Evolutionary conservation across 2,888 invertebrate genomes (phyloP).

Genomic region (Gastrophysa polygoni): DNA sequence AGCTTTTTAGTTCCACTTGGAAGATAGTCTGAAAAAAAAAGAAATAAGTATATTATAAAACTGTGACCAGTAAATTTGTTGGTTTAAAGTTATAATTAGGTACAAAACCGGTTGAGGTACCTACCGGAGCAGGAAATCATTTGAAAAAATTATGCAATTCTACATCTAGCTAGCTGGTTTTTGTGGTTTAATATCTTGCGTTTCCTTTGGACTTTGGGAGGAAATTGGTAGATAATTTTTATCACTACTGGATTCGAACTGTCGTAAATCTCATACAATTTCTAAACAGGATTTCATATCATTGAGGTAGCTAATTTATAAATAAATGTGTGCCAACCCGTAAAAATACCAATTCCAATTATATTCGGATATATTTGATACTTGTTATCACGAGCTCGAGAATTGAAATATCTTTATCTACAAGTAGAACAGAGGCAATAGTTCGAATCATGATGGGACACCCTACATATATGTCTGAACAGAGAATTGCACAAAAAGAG

Average conservation of each 20-base stretch:
- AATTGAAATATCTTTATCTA: too few relatives aligned
- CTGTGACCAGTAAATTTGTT: not conserved
- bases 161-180: conserved; percentile 15
- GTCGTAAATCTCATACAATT: not conserved
- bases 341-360: too few relatives aligned
- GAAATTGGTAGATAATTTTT: conserved; percentile 26
- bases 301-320: too few relatives aligned
- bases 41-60: conserved; percentile 6
- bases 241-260: conserved; percentile 4
- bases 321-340: too few relatives aligned
- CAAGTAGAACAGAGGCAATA: too few relatives aligned
- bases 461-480: too few relatives aligned
- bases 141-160: conserved; percentile 16
- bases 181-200: conserved; percentile 24
- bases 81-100: conserved; percentile 15
- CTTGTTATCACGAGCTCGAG: too few relatives aligned
- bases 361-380: too few relatives aligned
- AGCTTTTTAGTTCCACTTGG: conserved; percentile 19
- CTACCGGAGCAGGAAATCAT: conserved; percentile 14
- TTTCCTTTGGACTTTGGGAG: conserved; percentile 26
- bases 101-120: conserved; percentile 16
- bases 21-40: conserved; percentile 16
- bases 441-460: too few relatives aligned
- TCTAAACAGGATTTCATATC: too few relatives aligned
- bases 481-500: too few relatives aligned